phyloP scores from a whole-genome alignment of 2,797 vertebrate species.

The Sebastes vulpes region DNA sequence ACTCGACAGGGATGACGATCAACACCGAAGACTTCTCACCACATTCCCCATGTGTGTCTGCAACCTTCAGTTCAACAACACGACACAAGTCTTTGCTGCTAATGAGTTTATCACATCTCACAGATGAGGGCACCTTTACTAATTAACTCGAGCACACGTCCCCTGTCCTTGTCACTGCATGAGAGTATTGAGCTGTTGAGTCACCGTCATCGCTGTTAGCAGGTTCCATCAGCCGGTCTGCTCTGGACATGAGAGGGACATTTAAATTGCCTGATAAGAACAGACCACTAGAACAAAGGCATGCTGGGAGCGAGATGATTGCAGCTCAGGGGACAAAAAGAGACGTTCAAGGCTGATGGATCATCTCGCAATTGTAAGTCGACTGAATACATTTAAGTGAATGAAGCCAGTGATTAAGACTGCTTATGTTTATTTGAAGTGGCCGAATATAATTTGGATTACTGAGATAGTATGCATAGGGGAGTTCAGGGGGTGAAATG shows the following conservation, averaged over 20 bases:
- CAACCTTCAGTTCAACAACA: neutral
- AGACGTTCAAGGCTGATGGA: neutral
- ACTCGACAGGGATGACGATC: neutral
- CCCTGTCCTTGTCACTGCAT: neutral
- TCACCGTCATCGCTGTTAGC: neutral
- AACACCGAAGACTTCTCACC: neutral
- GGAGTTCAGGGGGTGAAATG: neutral
- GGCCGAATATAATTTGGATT: neutral
- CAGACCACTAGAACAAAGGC: conserved; percentile 18
- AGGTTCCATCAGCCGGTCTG: conserved; percentile 4
- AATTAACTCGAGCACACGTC: conserved; percentile 23
- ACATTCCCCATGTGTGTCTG: neutral
- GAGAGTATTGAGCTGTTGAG: neutral
- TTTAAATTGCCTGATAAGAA: conserved; percentile 18
- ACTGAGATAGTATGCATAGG: neutral
- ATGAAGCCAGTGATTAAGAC: conserved; percentile 8
- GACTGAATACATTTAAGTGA: neutral
- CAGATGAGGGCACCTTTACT: conserved; percentile 14
- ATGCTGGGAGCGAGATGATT: conserved; percentile 2
- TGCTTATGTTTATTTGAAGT: neutral
- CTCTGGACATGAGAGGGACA: conserved; percentile 20
- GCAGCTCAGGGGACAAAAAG: conserved; percentile 13
- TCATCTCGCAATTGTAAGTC: neutral
- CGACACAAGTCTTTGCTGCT: neutral
- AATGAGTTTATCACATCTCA: conserved; percentile 44